Evolutionary conservation across 2,113 vertebrate genomes (phyloP).

Genomic region (Calyptommatus sinebrachiatus): DNA sequence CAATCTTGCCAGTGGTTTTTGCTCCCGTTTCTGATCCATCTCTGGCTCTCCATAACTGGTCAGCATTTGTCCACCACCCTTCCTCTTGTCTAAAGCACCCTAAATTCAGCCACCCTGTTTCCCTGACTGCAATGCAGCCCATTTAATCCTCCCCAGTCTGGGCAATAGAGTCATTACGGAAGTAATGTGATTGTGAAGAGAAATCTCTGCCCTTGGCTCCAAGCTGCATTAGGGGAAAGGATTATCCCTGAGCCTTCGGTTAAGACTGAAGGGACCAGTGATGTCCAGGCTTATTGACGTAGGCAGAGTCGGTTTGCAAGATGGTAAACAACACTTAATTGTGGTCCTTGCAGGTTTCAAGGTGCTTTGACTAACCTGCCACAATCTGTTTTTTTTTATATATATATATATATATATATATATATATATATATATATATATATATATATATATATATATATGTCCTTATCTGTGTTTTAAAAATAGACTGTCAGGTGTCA

Average conservation of each 20-base stretch:
- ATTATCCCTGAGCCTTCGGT: neutral
- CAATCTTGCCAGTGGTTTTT: neutral
- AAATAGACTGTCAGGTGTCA: slow-evolving; percentile 68
- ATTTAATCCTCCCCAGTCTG: slow-evolving; percentile 33
- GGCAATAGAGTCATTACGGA: slow-evolving; percentile 38
- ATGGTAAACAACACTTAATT: slow-evolving; percentile 68
- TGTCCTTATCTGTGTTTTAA: neutral
- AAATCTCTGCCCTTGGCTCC: neutral
- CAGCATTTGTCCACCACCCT: slow-evolving; percentile 22
- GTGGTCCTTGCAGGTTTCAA: slow-evolving; percentile 60
- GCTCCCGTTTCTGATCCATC: slow-evolving; percentile 20
- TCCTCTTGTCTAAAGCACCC: slow-evolving; percentile 37
- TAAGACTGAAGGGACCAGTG: slow-evolving; percentile 12
- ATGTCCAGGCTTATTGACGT: slow-evolving; percentile 5
- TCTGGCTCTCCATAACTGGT: slow-evolving; percentile 10
- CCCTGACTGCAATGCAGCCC: neutral
- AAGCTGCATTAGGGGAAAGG: slow-evolving; percentile 8
- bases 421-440: neutral
- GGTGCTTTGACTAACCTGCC: slow-evolving; percentile 50
- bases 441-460: too few species aligned
- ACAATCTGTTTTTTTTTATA: slow-evolving; percentile 59
- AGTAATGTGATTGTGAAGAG: slow-evolving; percentile 14
- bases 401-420: slow-evolving; percentile 45
- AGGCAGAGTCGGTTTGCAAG: slow-evolving; percentile 10
- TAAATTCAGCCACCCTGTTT: slow-evolving; percentile 33